Conservation (phyloP, 2,113 vertebrate genomes). For the Dolichotis patagonum region DNA sequence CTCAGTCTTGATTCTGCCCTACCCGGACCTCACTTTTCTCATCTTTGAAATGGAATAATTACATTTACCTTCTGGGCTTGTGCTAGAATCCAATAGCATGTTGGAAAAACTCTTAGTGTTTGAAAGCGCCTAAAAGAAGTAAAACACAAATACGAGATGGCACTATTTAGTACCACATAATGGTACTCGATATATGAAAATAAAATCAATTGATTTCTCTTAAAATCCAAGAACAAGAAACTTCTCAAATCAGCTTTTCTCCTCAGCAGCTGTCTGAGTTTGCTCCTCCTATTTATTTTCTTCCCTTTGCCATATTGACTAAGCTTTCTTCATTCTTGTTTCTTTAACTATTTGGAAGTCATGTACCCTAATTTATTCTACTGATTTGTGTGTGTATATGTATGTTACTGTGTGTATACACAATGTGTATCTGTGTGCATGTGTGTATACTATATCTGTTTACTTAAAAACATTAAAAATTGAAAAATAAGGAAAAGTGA, state of each 20-base stretch:
- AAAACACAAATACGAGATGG: not conserved
- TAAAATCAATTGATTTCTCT: not conserved
- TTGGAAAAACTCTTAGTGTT: not conserved
- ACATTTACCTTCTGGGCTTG: not conserved
- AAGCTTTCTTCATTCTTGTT: not conserved
- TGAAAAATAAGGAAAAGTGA: not conserved
- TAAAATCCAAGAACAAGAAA: not conserved
- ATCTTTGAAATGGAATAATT: not conserved
- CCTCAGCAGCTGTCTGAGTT: not conserved
- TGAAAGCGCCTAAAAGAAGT: not conserved
- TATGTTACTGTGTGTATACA: not conserved
- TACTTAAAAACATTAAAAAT: conserved; percentile 18
- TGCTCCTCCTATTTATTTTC: not conserved
- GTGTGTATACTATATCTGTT: not conserved
- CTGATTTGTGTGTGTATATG: not conserved
- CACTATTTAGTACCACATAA: not conserved
- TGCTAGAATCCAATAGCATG: not conserved
- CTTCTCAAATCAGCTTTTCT: not conserved
- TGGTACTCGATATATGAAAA: not conserved
- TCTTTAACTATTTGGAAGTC: not conserved
- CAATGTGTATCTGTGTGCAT: not conserved
- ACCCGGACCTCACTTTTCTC: not conserved
- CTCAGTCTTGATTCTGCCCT: not conserved
- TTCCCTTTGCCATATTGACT: not conserved
- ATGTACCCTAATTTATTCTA: not conserved